Evolutionary conservation across 2,888 invertebrate genomes (phyloP).

Genomic region (Cryptosula pallasiana): DNA sequence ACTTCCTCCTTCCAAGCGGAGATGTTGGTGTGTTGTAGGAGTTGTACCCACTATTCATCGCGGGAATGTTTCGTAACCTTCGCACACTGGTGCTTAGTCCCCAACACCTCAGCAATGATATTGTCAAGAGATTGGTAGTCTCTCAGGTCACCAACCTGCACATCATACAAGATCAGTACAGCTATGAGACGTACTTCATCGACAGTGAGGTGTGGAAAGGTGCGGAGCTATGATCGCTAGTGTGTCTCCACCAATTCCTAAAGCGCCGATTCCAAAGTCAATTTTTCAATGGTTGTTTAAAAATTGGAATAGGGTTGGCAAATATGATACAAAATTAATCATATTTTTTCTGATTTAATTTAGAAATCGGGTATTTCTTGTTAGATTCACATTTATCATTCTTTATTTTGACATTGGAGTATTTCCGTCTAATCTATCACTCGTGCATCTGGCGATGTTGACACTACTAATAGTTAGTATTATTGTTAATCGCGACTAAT

Average conservation of each 20-base stretch:
- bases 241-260: too few species aligned
- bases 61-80: slow-evolving; percentile 70
- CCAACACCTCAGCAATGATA: slow-evolving; percentile 69
- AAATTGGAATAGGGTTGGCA: neutral
- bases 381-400: too few species aligned
- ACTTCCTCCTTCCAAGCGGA: too few species aligned
- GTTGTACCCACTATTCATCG: slow-evolving; percentile 67
- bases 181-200: slow-evolving; percentile 27
- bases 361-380: too few species aligned
- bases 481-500: neutral
- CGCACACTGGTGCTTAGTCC: slow-evolving; percentile 58
- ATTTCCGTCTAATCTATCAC: too few species aligned
- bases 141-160: slow-evolving; percentile 63
- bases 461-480: too few species aligned
- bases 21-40: slow-evolving; percentile 33
- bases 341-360: too few species aligned
- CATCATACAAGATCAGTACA: slow-evolving; percentile 65
- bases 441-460: too few species aligned
- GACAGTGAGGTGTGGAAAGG: slow-evolving; percentile 4
- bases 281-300: neutral
- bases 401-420: too few species aligned
- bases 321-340: neutral
- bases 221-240: too few species aligned
- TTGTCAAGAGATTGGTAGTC: slow-evolving; percentile 64
- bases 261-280: too few species aligned